phyloP scores from a whole-genome alignment of 2,113 vertebrate genomes.

The Calidris pygmaea region DNA sequence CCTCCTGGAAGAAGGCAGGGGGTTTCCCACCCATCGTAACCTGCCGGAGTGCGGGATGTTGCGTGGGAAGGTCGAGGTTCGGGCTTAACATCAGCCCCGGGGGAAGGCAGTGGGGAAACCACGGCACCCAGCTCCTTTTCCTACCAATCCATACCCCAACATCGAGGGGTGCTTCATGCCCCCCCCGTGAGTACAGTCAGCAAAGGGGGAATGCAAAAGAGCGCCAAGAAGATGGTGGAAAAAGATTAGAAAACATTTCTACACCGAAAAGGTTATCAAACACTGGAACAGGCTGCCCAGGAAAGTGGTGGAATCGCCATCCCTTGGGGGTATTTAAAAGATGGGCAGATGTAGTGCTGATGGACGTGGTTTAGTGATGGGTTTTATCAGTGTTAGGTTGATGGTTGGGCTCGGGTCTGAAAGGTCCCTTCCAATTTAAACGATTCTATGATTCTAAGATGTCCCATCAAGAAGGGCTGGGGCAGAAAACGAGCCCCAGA shows the following conservation, averaged over 20 bases:
- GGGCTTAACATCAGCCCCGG: background rate
- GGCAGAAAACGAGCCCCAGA: background rate
- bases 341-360: background rate
- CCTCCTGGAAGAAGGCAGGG: background rate
- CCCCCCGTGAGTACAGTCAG: background rate
- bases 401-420: background rate
- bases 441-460: background rate
- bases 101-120: background rate
- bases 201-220: background rate
- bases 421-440: background rate
- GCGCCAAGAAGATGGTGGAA: background rate
- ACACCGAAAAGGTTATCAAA: background rate
- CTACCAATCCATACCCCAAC: background rate
- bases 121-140: background rate
- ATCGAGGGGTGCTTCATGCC: background rate
- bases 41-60: accelerated
- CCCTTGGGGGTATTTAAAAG: background rate
- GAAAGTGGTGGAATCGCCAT: background rate
- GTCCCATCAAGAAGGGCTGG: background rate
- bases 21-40: background rate
- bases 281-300: background rate
- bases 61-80: accelerated
- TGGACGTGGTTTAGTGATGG: background rate
- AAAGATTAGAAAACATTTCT: background rate
- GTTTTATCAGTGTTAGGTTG: background rate